Evolutionary conservation across 92 coral and sea anemone genomes (phyloP), one percentile per base, ranked within the genome.

Genomic region (Virgularia gustaviana): DNA sequence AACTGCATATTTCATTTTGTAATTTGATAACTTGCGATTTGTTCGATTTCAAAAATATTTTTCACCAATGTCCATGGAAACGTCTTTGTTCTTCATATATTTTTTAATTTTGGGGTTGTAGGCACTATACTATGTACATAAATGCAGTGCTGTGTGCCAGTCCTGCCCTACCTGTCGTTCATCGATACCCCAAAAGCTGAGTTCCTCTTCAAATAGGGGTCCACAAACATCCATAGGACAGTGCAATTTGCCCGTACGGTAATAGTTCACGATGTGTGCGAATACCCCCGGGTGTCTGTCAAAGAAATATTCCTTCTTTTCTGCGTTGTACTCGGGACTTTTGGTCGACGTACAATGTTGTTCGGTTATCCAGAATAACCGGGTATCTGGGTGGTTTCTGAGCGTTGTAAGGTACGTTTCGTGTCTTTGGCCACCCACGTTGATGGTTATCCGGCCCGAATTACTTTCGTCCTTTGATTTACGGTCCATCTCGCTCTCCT

Each of bases 251-350:
- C 98, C 98, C 8, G 96, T 92, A 56, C 98, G 89, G 28, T 92
- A 92, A 66, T 89, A 92, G 44, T 92, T 92, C 29, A 92, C 75
- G 30, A 92, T 85, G 58, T 92, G 96, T 6, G 98, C 83, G 41
- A 92, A 92, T 2, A 89, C 98, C 9, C 96, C 94, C 0, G 98
- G 98, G 76, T 92, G 98, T 20, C 98, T 76, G 73, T 92, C 98
- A 49, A 92, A 92, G 62, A 92, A 92, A 53, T 92, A 92, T 72
- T 92, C 98, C 51, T 81, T 85, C 54, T 87, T 83, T 9, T 84
- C 66, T 1, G 94, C 43, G 70, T 86, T 96, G 31, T 83, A 92
- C 49, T 92, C 94, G 0, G 88, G 81, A 9, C 86, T 76, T 36
- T 84, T 82, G 2, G 88, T 86, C 4, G 83, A 78, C 23, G 94